Conservation (phyloP, 2,797 vertebrate species). For the Acomys russatus region DNA sequence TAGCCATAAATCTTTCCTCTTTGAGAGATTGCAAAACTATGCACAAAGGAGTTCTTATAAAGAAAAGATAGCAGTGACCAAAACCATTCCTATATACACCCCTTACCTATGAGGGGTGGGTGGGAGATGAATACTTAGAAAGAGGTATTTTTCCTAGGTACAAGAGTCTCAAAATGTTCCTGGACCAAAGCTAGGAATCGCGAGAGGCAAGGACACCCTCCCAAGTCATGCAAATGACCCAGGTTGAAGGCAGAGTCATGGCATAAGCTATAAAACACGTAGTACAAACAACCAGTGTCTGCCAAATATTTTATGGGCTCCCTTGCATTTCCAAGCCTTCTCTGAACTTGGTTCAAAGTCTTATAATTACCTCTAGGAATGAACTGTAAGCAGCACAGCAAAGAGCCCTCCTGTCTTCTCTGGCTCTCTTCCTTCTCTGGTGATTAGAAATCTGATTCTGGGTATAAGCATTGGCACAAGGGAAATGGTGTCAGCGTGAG, state of each 20-base stretch:
- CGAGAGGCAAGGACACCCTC: neutral
- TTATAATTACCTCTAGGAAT: neutral
- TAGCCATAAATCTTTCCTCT: neutral
- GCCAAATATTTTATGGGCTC: neutral
- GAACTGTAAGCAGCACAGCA: neutral
- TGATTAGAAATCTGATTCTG: slow-evolving; percentile 1
- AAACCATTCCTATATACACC: neutral
- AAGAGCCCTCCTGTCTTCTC: neutral
- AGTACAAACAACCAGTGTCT: neutral
- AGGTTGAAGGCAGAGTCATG: neutral
- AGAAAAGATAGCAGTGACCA: neutral
- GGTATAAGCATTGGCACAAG: neutral
- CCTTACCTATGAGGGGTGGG: neutral
- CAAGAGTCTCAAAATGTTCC: neutral
- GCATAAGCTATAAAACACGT: neutral
- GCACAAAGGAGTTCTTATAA: neutral
- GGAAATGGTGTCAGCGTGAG: neutral
- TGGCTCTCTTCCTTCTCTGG: neutral
- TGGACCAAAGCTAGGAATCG: neutral
- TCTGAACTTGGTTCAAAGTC: neutral
- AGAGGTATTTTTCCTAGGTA: neutral
- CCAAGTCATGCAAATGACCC: neutral
- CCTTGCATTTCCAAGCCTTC: neutral
- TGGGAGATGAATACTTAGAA: neutral
- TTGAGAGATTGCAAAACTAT: neutral